Percentiles rank a stretch among this genome's conserved stretches.
phyloP scores from a whole-genome alignment of 2,888 invertebrate species.

The Adelognathus sp. region DNA sequence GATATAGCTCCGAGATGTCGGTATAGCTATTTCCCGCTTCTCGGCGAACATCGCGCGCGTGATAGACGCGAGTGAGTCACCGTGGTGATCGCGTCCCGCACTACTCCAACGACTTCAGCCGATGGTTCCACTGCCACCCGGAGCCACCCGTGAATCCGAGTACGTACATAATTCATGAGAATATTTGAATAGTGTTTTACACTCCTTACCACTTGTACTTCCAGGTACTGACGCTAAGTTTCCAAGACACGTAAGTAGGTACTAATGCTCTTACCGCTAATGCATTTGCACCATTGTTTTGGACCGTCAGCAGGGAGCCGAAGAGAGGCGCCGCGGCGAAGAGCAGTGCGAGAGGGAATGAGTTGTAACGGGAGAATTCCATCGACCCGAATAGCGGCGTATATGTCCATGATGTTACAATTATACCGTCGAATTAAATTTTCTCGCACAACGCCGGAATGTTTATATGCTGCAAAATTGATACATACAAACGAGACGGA shows the following conservation, averaged over 20 bases:
- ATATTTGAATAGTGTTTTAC: conserved; percentile 71
- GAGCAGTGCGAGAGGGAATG: neutral
- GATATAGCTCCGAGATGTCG: neutral
- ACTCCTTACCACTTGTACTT: conserved; percentile 68
- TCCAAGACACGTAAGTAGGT: conserved; percentile 62
- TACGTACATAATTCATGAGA: conserved; percentile 70
- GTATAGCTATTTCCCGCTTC: conserved; percentile 35
- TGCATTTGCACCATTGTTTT: conserved; percentile 62
- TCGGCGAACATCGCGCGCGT: conserved; percentile 23
- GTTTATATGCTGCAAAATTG: neutral
- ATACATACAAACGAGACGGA: neutral
- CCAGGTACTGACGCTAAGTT: conserved; percentile 61
- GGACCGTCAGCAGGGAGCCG: conserved; percentile 44
- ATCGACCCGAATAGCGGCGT: conserved; percentile 17
- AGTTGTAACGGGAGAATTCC: conserved; percentile 25
- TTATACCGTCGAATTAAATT: neutral
- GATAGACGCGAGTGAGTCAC: neutral
- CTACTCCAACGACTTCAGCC: neutral
- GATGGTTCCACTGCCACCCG: conserved; percentile 19
- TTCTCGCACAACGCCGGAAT: neutral
- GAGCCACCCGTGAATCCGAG: conserved; percentile 38
- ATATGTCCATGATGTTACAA: neutral
- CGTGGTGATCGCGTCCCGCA: conserved; percentile 9
- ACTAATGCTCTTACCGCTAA: conserved; percentile 68
- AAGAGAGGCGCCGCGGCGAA: neutral